Conservation (phyloP, 1,140 invertebrate species). For the Hydropsyche tenuis region DNA sequence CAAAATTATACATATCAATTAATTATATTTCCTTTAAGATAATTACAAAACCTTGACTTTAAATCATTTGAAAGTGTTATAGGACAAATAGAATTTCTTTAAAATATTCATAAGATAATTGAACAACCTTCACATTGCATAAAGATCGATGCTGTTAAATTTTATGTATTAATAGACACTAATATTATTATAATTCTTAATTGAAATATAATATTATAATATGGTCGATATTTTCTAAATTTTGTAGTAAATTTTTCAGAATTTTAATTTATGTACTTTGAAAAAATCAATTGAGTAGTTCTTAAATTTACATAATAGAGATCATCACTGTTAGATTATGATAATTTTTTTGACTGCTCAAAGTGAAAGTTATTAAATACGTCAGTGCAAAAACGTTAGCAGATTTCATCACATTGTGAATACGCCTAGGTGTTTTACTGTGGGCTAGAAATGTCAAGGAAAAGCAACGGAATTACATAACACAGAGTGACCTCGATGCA, state of each 20-base stretch:
- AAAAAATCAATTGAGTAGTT: too few species aligned
- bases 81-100: neutral
- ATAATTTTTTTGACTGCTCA: too few species aligned
- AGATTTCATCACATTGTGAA: neutral
- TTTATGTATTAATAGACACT: too few species aligned
- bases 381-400: constrained; percentile 11
- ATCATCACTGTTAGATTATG: too few species aligned
- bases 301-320: too few species aligned
- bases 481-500: neutral
- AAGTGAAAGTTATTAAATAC: neutral
- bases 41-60: constrained; percentile 30
- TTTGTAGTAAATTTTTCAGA: too few species aligned
- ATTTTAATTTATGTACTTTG: too few species aligned
- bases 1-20: neutral
- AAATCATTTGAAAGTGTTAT: neutral
- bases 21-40: neutral
- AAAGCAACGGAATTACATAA: neutral
- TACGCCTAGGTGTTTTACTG: neutral
- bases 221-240: too few species aligned
- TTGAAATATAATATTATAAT: too few species aligned
- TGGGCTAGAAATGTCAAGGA: constrained; percentile 12
- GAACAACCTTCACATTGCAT: neutral
- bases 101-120: neutral
- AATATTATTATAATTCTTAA: too few species aligned
- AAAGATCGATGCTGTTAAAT: too few species aligned